Evolutionary conservation across 2,113 vertebrate genomes (phyloP).

Genomic region (Orycteropus afer): DNA sequence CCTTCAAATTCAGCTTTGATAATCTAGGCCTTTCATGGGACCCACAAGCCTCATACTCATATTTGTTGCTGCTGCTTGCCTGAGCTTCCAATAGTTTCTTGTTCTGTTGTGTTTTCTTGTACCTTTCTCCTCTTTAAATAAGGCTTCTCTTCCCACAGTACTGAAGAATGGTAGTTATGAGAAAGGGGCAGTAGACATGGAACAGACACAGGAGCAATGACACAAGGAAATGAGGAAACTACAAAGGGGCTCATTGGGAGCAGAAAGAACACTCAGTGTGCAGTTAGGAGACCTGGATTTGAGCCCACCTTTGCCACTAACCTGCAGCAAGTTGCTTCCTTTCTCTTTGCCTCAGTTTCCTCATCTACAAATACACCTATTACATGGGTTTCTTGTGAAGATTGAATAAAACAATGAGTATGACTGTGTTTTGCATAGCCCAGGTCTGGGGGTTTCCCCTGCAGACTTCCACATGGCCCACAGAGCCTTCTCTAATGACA

Average conservation of each 20-base stretch:
- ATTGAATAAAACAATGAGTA: neutral
- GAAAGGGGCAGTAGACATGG: slow-evolving; percentile 27
- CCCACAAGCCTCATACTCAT: neutral
- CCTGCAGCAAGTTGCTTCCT: neutral
- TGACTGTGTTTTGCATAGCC: neutral
- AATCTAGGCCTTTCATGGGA: neutral
- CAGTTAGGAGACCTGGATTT: neutral
- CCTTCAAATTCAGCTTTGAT: slow-evolving; percentile 59
- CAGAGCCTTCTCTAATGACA: neutral
- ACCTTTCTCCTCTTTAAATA: slow-evolving; percentile 12
- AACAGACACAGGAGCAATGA: slow-evolving; percentile 20
- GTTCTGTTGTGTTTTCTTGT: neutral
- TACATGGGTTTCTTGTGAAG: neutral
- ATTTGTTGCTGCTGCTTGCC: neutral
- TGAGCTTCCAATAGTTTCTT: neutral
- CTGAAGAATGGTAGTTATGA: slow-evolving; percentile 9
- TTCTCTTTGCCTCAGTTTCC: neutral
- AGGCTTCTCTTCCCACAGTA: neutral
- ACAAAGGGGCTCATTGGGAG: neutral
- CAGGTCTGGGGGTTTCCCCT: neutral
- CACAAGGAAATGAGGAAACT: neutral
- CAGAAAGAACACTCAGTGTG: neutral
- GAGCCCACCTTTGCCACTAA: neutral
- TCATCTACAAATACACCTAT: neutral
- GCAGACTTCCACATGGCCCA: neutral